Base-by-base conservation (phyloP, 2,113 vertebrate genomes). In the Centrocercus urophasianus region DNA sequence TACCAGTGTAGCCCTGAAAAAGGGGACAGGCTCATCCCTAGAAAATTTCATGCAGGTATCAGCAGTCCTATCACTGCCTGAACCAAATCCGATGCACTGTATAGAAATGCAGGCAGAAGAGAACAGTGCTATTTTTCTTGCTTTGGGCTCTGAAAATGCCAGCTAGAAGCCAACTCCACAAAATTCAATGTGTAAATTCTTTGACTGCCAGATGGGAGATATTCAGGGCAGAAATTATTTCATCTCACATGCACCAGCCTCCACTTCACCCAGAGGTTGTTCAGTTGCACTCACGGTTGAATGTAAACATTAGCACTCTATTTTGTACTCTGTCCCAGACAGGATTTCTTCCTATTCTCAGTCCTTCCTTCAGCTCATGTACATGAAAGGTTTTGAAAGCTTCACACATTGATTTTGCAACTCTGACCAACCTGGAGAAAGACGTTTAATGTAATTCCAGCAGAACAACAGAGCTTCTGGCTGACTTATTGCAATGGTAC, bases 401-500 rank as follows among this genome's bases (percentile, higher is more conserved):
- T 82, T 84, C 52, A 59, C 52, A 80, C 27, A 40, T 2, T 32
- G 30, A 45, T 83, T 94, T 93, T 76, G 56, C 76, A 94, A 84
- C 47, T 21, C 50, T 75, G 56, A 83, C 18, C 45, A 56, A 47
- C 50, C 84, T 57, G 64, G 65, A 61, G 32, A 66, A 73, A 80
- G 79, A 79, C 48, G 66, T 87, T 91, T 95, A 47, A 54, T 96
- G 86, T 93, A 93, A 92, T 95, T 88, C 80, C 73, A 83, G 76
- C 47, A 86, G 50, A 83, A 80, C 40, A 83, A 80, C 40, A 81
- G 47, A 91, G 69, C 45, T 90, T 56, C 52, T 83, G 3, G 4
- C 60, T 89, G 72, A 83, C 54, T 77, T 32, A 43, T 50, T 47
- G 24, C 30, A 43, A 20, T 42, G 43, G 59, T 43, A 65, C 59